Evolutionary conservation across 1,140 invertebrate genomes (phyloP), one percentile per base, ranked within the genome.

Genomic region (Euwallacea similis): DNA sequence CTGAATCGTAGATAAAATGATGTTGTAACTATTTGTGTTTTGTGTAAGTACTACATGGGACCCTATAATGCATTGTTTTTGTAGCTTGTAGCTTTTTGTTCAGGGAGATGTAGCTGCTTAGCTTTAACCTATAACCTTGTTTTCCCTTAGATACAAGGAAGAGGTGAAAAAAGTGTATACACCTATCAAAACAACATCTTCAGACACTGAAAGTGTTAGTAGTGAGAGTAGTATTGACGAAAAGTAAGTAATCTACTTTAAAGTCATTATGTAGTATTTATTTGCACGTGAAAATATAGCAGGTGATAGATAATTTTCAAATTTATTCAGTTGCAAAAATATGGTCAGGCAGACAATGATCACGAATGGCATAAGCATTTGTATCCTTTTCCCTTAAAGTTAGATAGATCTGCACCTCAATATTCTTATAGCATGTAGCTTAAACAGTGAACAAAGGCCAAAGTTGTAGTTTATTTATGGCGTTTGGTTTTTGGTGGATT

Each of bases 81-180:
- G 15, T 16, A n/a, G 11, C 21, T 42, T 33, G 7, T 41, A 9
- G 8, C 42, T 10, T 56, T 33, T 60, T 60, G 16, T 60, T 60
- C 7, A 10, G 0, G 1, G 9, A 15, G 6, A 60, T 56, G 41
- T 63, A 69, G 33, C 59, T 42, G 66, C 53, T 61, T 66, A 66
- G 64, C 64, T 66, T 66, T 67, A 47, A 59, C 11, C 21, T 15
- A 8, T 67, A 60, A 59, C 66, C 54, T 59, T 67, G 66, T 67
- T n/a, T 66, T 56, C 62, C 44, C 42, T 53, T 63, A 70, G 68
- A 70, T 70, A 70, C 21, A 70, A 70, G 53, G 68, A 70, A 41
- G 68, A 70, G 46, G 60, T 53, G 47, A 70, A 64, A 69, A 70
- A 64, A 41, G 60, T 70, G 9, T 70, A 70, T 47, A 33, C 56